Conservation (phyloP, 2,113 vertebrate species). For the Colistium nudipinnis region DNA sequence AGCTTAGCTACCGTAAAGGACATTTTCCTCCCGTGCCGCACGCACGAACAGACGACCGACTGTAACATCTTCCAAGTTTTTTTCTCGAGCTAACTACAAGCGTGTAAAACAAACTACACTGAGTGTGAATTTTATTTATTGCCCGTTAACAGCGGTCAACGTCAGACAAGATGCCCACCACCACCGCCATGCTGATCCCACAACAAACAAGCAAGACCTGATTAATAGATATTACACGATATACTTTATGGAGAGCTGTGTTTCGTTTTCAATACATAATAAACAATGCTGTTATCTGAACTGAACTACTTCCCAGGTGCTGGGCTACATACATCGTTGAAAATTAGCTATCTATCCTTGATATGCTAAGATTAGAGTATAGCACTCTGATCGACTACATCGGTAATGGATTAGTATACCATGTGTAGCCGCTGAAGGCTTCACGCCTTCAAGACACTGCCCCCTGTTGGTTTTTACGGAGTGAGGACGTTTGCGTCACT, state of each 20-base stretch:
- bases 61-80: conserved; percentile 42
- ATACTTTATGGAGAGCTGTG: accelerated
- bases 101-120: neutral
- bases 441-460: neutral
- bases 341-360: accelerated
- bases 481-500: neutral
- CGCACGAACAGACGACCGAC: conserved; percentile 28
- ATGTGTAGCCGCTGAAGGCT: neutral
- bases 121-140: too few relatives aligned
- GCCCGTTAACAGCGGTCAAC: neutral
- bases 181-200: conserved; percentile 37
- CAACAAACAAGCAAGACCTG: conserved; percentile 30
- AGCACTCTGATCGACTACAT: conserved; percentile 1
- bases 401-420: conserved; percentile 5
- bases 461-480: neutral
- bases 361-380: neutral
- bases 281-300: accelerated
- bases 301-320: neutral
- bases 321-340: accelerated
- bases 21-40: conserved; percentile 37
- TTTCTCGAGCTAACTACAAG: neutral
- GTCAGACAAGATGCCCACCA: neutral
- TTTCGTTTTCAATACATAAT: accelerated
- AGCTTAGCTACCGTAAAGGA: conserved; percentile 2
- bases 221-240: conserved; percentile 8